Evolutionary conservation across 2,888 invertebrate genomes (phyloP).

Genomic region (Lymantria dispar): DNA sequence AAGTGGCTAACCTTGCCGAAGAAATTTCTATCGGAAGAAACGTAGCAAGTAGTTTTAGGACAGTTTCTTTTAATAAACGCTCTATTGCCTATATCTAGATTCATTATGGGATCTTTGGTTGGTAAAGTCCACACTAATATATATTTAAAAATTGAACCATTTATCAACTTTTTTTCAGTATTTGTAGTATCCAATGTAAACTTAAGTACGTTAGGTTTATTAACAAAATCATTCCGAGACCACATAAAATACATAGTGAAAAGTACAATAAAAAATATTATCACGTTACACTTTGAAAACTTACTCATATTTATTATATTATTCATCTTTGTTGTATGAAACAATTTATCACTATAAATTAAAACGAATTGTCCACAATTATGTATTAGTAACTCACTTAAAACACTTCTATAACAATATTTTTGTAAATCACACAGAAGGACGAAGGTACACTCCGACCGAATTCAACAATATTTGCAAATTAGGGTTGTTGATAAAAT

Average conservation of each 20-base stretch:
- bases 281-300: not conserved
- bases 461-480: no score
- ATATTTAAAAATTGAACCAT: conserved; percentile 34
- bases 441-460: no score
- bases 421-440: no score
- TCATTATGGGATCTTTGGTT: conserved; percentile 34
- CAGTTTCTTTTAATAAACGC: conserved; percentile 49
- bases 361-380: no score
- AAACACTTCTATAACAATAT: no score
- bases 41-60: conserved; percentile 50
- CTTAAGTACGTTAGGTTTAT: not conserved
- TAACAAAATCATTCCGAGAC: not conserved
- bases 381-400: no score
- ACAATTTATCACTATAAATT: no score
- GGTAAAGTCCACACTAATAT: conserved; percentile 54
- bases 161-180: not conserved
- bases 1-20: conserved; percentile 41
- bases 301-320: not conserved
- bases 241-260: not conserved
- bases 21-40: conserved; percentile 41
- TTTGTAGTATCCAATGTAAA: not conserved
- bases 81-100: conserved; percentile 39
- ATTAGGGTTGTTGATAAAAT: no score
- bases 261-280: not conserved
- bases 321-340: no score